phyloP scores from a whole-genome alignment of 2,113 vertebrate genomes.

The Peucedramus taeniatus region DNA sequence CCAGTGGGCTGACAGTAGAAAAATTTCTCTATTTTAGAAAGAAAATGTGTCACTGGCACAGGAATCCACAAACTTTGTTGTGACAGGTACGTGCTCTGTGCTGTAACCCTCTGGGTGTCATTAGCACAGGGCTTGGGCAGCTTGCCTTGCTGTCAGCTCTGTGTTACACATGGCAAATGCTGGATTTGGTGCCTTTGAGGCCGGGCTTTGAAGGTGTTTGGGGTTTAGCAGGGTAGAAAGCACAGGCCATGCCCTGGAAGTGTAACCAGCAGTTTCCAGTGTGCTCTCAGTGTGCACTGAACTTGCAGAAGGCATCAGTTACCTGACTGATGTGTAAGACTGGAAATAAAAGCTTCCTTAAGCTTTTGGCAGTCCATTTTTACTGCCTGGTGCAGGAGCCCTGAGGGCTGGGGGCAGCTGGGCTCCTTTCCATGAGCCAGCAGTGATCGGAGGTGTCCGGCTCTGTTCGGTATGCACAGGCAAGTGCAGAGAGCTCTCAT shows the following conservation, averaged over 20 bases:
- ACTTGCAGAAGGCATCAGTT: neutral
- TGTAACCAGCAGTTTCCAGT: neutral
- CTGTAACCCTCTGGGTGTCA: neutral
- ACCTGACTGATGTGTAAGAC: neutral
- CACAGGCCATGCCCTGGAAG: rapidly evolving
- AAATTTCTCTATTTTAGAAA: neutral
- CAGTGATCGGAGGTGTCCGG: neutral
- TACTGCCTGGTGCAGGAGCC: neutral
- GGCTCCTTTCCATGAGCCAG: neutral
- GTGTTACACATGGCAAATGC: neutral
- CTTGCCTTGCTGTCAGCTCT: neutral
- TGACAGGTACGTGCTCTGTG: neutral
- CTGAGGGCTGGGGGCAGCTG: neutral
- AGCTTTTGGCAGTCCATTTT: neutral
- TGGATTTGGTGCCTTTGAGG: neutral
- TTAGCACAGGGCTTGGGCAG: neutral
- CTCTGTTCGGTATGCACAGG: neutral
- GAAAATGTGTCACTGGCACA: neutral
- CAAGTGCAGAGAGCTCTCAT: neutral
- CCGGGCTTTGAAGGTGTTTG: neutral
- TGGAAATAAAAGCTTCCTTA: neutral
- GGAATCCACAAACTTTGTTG: neutral
- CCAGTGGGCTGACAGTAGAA: neutral
- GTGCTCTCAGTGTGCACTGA: neutral
- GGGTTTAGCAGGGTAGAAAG: neutral